Evolutionary conservation across 1,140 invertebrate species (phyloP).

Genomic region (Drosophila biarmipes): DNA sequence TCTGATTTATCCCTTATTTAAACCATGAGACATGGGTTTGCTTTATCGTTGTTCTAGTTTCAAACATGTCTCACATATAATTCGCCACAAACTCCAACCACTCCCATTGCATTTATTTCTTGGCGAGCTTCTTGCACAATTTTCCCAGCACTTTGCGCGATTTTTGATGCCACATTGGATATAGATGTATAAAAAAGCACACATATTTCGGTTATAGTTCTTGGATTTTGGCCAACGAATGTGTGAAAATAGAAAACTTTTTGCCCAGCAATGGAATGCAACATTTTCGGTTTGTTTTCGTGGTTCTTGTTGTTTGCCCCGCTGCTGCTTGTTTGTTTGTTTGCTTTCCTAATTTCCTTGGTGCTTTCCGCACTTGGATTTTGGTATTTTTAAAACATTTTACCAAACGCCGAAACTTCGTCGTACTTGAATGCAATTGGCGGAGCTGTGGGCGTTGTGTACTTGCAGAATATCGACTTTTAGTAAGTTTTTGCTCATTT

Average conservation of each 20-base stretch:
- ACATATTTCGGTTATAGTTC: conserved; percentile 71
- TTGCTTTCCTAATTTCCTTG: conserved; percentile 49
- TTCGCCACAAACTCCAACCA: conserved; percentile 7
- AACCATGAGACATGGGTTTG: not conserved
- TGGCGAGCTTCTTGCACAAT: conserved; percentile 59
- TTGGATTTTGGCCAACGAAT: conserved; percentile 80
- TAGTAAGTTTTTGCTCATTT: conserved; percentile 25
- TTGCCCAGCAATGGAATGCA: conserved; percentile 69
- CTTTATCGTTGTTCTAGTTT: conserved; percentile 9
- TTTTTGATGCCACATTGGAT: conserved; percentile 25
- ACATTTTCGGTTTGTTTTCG: conserved; percentile 49
- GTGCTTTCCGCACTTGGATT: conserved; percentile 39
- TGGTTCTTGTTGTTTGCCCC: conserved; percentile 34
- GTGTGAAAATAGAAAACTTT: conserved; percentile 75
- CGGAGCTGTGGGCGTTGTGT: conserved; percentile 19
- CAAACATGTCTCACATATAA: conserved; percentile 5
- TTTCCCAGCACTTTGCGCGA: conserved; percentile 61
- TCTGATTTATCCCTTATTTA: not conserved
- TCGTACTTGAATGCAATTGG: conserved; percentile 50
- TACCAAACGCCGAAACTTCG: conserved; percentile 56
- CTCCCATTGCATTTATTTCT: conserved; percentile 42
- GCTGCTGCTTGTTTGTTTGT: conserved; percentile 35
- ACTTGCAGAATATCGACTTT: conserved; percentile 8
- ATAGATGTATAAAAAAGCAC: conserved; percentile 32
- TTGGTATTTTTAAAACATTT: conserved; percentile 77